phyloP scores from a whole-genome alignment of 2,113 vertebrate genomes.

The Platichthys flesus region DNA sequence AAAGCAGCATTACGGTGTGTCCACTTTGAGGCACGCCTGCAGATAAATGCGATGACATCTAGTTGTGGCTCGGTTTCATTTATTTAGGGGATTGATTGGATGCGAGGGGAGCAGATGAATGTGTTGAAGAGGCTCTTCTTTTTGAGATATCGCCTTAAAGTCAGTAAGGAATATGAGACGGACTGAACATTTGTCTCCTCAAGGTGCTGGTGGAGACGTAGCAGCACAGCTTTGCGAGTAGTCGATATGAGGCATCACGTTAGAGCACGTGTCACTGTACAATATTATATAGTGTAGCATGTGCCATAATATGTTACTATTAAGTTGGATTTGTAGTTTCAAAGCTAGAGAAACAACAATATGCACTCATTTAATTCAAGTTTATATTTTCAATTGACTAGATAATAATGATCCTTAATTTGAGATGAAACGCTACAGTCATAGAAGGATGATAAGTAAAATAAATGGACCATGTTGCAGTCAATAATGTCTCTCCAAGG shows the following conservation, averaged over 20 bases:
- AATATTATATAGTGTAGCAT: not conserved
- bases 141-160: slow-evolving; percentile 77
- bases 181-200: slow-evolving; percentile 72
- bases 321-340: not conserved
- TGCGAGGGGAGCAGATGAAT: slow-evolving; percentile 73
- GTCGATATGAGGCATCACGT: slow-evolving; percentile 29
- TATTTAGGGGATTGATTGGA: slow-evolving; percentile 81
- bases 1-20: slow-evolving; percentile 63
- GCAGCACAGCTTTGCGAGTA: slow-evolving; percentile 25
- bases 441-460: not conserved
- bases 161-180: slow-evolving; percentile 69
- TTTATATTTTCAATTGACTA: not conserved
- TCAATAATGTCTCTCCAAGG: slow-evolving; percentile 45
- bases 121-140: slow-evolving; percentile 71
- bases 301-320: not conserved
- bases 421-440: not conserved
- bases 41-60: slow-evolving; percentile 78
- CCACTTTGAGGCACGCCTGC: slow-evolving; percentile 65
- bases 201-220: slow-evolving; percentile 59
- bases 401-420: not conserved
- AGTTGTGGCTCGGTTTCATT: slow-evolving; percentile 72
- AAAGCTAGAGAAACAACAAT: slow-evolving; percentile 2
- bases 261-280: not conserved
- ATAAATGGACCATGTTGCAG: slow-evolving; percentile 15
- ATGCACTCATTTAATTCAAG: not conserved